Evolutionary conservation across 1,140 invertebrate species (phyloP).

Genomic region (Drosophila albomicans): DNA sequence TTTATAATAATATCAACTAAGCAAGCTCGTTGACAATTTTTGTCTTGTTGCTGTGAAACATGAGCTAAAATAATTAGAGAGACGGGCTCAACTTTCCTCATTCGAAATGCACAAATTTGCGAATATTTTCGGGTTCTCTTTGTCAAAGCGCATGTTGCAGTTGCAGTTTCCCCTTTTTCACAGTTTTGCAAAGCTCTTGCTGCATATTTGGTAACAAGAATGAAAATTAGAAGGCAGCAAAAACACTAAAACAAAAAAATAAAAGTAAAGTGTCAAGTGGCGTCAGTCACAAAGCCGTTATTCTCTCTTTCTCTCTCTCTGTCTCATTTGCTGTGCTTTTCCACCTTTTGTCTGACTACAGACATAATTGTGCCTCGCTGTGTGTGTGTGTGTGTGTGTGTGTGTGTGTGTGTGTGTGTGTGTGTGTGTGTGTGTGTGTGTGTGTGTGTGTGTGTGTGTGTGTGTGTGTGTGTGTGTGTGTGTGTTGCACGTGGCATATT

Average conservation of each 20-base stretch:
- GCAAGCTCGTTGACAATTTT: no score
- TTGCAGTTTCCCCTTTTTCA: neutral
- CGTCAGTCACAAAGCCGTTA: slow-evolving; percentile 2
- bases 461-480: slow-evolving; percentile 5
- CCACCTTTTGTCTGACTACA: slow-evolving; percentile 6
- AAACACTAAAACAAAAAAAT: neutral
- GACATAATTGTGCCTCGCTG: neutral
- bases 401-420: slow-evolving; percentile 5
- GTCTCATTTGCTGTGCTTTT: neutral
- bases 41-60: no score
- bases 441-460: slow-evolving; percentile 1
- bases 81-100: no score
- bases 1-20: no score
- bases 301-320: neutral
- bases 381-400: slow-evolving; percentile 8
- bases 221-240: slow-evolving; percentile 2
- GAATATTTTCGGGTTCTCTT: no score
- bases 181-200: no score
- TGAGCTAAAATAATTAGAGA: no score
- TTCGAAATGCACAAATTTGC: no score
- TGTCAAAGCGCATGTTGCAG: neutral
- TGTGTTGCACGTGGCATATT: slow-evolving; percentile 61
- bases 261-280: slow-evolving; percentile 13
- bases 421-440: slow-evolving; percentile 3
- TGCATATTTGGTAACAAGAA: slow-evolving; percentile 14